These are phyloP conservation scores for Sebastes trivittatus DNA, from an alignment of 2,797 vertebrate species.

Conservation along the genomic window DNA sequence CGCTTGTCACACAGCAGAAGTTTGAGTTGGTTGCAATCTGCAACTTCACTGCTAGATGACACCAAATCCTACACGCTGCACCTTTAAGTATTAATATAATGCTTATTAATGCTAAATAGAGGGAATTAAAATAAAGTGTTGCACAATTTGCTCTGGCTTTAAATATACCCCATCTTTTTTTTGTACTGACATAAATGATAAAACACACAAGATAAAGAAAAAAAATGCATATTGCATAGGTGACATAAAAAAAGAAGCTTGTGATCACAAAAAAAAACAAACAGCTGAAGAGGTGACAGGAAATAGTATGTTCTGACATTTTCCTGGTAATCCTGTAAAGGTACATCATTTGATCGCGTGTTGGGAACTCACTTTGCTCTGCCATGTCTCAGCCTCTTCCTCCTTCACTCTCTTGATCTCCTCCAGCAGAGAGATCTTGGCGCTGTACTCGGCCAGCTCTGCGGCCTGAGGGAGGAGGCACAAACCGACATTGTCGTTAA, in stretches of 20 bases:
- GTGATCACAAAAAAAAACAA: not conserved
- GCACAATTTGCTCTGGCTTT: not conserved
- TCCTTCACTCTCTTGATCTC: slow-evolving; percentile 91
- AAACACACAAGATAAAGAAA: not conserved
- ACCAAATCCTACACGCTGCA: too few relatives aligned
- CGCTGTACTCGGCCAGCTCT: slow-evolving; percentile 92
- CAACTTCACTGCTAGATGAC: too few relatives aligned
- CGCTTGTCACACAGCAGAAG: too few relatives aligned
- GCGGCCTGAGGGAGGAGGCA: slow-evolving; percentile 80
- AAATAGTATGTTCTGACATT: not conserved
- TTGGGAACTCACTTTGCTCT: slow-evolving; percentile 85
- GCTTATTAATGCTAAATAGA: not conserved
- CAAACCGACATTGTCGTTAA: not conserved
- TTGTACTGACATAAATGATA: not conserved
- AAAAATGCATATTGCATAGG: not conserved
- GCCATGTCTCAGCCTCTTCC: slow-evolving; percentile 93
- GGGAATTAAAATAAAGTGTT: not conserved
- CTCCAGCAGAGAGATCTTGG: slow-evolving; percentile 90
- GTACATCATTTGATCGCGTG: not conserved
- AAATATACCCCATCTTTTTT: not conserved
- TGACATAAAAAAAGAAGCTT: not conserved
- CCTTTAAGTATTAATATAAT: not conserved
- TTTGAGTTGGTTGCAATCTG: too few relatives aligned
- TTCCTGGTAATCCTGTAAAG: not conserved
- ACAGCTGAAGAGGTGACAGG: not conserved